Base-by-base conservation (phyloP, 30 jellyfish, hydroid and myxozoan genomes). In the Aurelia sp. region DNA sequence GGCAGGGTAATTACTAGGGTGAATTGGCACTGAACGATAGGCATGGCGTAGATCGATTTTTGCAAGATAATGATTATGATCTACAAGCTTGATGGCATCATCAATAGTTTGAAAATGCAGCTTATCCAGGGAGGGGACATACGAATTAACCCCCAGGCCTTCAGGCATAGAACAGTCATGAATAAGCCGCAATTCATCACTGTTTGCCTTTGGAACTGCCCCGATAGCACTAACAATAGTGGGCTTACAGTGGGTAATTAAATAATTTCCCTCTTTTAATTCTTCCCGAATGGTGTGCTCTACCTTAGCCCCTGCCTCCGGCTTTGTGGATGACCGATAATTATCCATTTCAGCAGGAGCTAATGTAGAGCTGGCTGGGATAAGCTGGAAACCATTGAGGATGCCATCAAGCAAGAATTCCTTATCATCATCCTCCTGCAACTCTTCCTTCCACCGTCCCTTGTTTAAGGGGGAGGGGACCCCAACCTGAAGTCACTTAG, bases 341-440 rank as follows among this genome's bases (percentile, higher is more conserved):
- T 58, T 58, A 15, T 17, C 67, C 76, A 27, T 66, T 22, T 66
- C 76, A 35, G 76, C 76, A 66, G 30, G 47, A 13, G 41, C 20
- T 4, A 66, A 22, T 4, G 76, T 27, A 16, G 76, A 18, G 16
- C 30, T 27, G 3, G 53, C 52, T 27, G 76, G 76, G 20, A 66
- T 18, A 27, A 66, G 76, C 76, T 66, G 47, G 16, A 66, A 66
- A 66, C 76, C 76, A 35, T 66, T 66, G 41, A 35, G 47, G 7
- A 66, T 35, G 52, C 76, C 76, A 7, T 66, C 76, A 66, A 66
- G 76, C 5, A 66, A 22, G 41, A 66, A 66, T 15, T 66, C 41
- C 62, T 66, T 5, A 27, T 66, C 76, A n/a, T 27, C 52, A 22
- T 66, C 76, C 30, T 35, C 76, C 53, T 66, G 19, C 47, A 66